phyloP scores from a whole-genome alignment of 2,888 invertebrate genomes.

The Tetragnatha montana region DNA sequence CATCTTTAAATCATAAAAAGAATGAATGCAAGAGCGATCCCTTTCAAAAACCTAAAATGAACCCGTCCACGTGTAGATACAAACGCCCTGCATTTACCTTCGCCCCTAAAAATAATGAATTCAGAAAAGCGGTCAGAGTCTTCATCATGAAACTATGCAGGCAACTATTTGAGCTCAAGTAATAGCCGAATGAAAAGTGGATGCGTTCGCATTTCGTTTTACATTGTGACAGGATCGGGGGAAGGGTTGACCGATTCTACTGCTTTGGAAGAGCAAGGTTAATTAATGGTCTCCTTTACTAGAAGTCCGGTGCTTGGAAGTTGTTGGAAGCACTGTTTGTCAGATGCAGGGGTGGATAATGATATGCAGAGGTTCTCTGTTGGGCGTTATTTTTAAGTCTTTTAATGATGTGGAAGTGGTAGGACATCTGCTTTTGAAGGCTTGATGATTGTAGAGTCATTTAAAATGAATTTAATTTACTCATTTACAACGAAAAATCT shows the following conservation, averaged over 20 bases:
- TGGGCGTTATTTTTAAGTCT: not conserved
- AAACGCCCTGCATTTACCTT: conserved; percentile 2
- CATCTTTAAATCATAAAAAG: no score
- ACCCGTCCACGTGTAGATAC: not conserved
- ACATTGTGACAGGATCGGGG: conserved; percentile 1
- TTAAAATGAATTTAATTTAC: not conserved
- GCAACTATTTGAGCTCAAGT: conserved; percentile 16
- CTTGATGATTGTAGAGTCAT: not conserved
- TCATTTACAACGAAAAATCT: no score
- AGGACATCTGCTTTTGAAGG: not conserved
- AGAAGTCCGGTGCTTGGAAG: not conserved
- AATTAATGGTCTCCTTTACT: conserved; percentile 4
- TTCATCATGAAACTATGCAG: conserved; percentile 23
- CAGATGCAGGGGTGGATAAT: not conserved
- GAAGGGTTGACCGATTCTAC: not conserved
- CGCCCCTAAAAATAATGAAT: conserved; percentile 21
- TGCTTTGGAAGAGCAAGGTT: not conserved
- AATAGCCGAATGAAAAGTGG: conserved; percentile 17
- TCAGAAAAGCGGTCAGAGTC: not conserved
- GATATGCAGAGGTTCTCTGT: not conserved
- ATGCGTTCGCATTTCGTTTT: conserved; percentile 37
- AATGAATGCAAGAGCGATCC: no score
- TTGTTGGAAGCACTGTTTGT: not conserved
- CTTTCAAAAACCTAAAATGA: not conserved
- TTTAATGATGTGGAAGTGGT: not conserved